A percentile compares a stretch with the other conserved stretches of the same genome.
Conservation (phyloP, 2,888 invertebrate species). For the Halictus quadricinctus region DNA sequence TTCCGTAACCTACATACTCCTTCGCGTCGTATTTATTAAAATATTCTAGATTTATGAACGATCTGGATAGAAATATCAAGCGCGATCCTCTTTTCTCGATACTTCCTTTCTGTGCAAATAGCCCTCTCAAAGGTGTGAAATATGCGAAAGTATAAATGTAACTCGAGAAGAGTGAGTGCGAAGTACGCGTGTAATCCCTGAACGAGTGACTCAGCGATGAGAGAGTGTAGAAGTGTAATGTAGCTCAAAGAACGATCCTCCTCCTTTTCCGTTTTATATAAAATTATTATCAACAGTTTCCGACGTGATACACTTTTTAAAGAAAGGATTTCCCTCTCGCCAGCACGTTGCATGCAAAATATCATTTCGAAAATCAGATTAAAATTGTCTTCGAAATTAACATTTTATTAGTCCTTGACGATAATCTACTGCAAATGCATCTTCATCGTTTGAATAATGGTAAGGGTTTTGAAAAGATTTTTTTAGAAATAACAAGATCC, state of each 20-base stretch:
- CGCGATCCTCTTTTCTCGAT: background rate
- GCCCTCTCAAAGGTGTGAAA: background rate
- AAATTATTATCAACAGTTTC: background rate
- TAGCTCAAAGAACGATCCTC: background rate
- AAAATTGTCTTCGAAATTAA: too few relatives aligned
- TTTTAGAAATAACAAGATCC: background rate
- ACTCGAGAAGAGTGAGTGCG: background rate
- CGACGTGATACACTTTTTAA: background rate
- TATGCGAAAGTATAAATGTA: background rate
- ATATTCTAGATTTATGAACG: background rate
- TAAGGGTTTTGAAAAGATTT: background rate
- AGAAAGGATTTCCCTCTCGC: too few relatives aligned
- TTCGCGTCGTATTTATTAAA: background rate
- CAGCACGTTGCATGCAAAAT: background rate
- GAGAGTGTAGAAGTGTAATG: background rate
- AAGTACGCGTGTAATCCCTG: background rate
- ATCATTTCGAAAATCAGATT: background rate
- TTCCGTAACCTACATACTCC: background rate
- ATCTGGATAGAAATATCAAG: background rate
- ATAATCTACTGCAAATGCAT: background rate
- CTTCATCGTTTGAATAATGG: too few relatives aligned
- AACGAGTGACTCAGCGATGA: background rate
- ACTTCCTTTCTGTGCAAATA: background rate
- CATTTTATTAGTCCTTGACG: background rate
- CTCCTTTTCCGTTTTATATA: background rate